phyloP scores from a whole-genome alignment of 2,113 vertebrate species.

The Pyrgilauda ruficollis region DNA sequence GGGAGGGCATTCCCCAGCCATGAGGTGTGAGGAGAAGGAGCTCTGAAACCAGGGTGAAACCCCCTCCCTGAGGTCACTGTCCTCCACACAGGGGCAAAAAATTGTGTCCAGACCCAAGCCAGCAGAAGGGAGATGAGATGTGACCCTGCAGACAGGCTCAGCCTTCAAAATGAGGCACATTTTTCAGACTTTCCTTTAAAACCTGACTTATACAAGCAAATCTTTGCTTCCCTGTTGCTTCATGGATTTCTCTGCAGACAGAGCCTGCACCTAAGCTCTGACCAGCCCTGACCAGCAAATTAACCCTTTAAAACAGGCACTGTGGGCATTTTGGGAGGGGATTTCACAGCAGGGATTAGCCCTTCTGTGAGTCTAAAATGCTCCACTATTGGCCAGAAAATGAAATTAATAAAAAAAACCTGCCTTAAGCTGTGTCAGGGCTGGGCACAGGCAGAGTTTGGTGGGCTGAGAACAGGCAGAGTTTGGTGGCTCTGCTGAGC shows the following conservation, averaged over 20 bases:
- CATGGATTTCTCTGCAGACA: background rate
- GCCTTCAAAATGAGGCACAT: background rate
- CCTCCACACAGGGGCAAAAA: background rate
- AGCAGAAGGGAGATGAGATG: background rate
- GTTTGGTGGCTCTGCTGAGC: too few relatives aligned
- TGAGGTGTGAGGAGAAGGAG: background rate
- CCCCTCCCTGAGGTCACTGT: background rate
- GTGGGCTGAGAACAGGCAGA: too few relatives aligned
- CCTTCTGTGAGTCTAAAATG: accelerated
- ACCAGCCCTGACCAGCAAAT: background rate
- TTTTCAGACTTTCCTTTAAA: background rate
- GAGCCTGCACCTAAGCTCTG: background rate
- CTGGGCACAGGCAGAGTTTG: background rate
- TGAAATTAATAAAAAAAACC: background rate
- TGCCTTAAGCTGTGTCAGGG: accelerated
- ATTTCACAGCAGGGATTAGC: background rate
- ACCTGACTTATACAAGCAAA: accelerated
- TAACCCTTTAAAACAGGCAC: background rate
- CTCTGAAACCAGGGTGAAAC: background rate
- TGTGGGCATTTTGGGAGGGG: background rate
- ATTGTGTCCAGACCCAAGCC: background rate
- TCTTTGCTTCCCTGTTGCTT: background rate
- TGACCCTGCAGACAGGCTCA: background rate
- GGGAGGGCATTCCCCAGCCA: background rate
- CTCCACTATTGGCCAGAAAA: background rate